A percentile compares a stretch with the other conserved stretches of the same genome.
Evolutionary conservation across 2,888 invertebrate species (phyloP).

Genomic region (Oscheius sp.): DNA sequence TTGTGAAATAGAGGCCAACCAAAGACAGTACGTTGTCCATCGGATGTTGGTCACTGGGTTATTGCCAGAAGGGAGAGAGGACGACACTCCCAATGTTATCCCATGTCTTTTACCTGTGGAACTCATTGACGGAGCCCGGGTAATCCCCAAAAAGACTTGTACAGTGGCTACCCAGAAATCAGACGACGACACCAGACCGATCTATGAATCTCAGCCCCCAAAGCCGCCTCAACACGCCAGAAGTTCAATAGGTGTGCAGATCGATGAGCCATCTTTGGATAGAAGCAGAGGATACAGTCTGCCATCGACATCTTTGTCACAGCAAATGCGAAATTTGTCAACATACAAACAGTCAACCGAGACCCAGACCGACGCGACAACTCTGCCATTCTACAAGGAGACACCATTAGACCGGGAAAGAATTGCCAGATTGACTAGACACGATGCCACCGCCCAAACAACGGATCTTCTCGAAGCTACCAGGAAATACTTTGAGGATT

Average conservation of each 20-base stretch:
- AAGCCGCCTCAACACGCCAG: constrained; percentile 35
- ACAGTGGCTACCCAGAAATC: constrained; percentile 43
- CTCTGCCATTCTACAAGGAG: constrained; percentile 31
- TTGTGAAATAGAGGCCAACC: constrained; percentile 74
- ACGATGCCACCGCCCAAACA: constrained; percentile 43
- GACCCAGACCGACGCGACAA: constrained; percentile 58
- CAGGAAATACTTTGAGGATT: constrained; percentile 66
- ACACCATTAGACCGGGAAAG: constrained; percentile 16
- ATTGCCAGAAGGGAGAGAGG: constrained; percentile 62
- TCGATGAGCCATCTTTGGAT: constrained; percentile 21
- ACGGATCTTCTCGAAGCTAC: constrained; percentile 66
- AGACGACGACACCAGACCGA: constrained; percentile 23
- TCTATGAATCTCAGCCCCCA: not conserved
- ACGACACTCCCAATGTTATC: constrained; percentile 68
- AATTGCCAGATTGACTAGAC: constrained; percentile 5
- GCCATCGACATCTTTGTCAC: constrained; percentile 49
- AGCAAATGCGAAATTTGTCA: constrained; percentile 44
- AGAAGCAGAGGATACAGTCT: constrained; percentile 34
- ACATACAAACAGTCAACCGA: constrained; percentile 51
- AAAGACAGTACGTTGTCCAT: constrained; percentile 71
- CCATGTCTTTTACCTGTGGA: constrained; percentile 71
- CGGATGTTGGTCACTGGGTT: constrained; percentile 71
- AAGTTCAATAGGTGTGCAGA: constrained; percentile 28
- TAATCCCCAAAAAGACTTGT: constrained; percentile 58
- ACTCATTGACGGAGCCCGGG: constrained; percentile 64